Evolutionary conservation across 2,888 invertebrate genomes (phyloP).

Genomic region (Leucania comma): DNA sequence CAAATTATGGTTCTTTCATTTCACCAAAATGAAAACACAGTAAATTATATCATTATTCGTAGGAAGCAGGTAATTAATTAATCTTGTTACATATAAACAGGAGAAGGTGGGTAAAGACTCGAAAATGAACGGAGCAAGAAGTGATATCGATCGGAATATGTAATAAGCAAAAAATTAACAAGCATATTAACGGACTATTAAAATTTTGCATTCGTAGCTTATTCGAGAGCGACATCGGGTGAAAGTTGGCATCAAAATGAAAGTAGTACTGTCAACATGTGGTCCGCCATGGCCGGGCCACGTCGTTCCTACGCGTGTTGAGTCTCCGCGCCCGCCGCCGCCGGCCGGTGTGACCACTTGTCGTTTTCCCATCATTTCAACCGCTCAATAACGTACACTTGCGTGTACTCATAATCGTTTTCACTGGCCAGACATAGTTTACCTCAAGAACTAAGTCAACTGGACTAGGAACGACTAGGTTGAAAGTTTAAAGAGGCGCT

Average conservation of each 20-base stretch:
- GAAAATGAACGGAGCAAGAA: constrained; percentile 13
- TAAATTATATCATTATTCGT: background rate
- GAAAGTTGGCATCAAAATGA: constrained; percentile 89
- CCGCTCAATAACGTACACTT: constrained; percentile 58
- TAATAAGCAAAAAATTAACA: constrained; percentile 45
- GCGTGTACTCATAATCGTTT: constrained; percentile 41
- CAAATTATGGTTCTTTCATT: constrained; percentile 9
- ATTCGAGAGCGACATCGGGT: constrained; percentile 84
- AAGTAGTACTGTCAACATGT: constrained; percentile 88
- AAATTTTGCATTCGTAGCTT: constrained; percentile 85
- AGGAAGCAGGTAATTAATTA: background rate
- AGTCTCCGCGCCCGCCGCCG: constrained; percentile 17
- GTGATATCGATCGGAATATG: constrained; percentile 35
- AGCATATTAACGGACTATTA: constrained; percentile 71
- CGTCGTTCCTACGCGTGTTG: constrained; percentile 63
- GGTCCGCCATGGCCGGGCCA: constrained; percentile 68
- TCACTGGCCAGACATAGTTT: constrained; percentile 38
- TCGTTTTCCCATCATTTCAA: constrained; percentile 84
- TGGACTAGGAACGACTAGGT: constrained; percentile 18
- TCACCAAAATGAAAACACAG: background rate
- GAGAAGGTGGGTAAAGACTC: constrained; percentile 7
- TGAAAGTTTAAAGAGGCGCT: constrained; percentile 38
- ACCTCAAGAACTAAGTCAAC: constrained; percentile 33
- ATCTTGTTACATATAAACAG: background rate
- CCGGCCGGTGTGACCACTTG: constrained; percentile 72